Percentiles rank a stretch among this genome's conserved stretches.
These are phyloP conservation scores for Zophobas atratus DNA, from an alignment of 1,140 invertebrate genomes.

Conservation along the genomic window DNA sequence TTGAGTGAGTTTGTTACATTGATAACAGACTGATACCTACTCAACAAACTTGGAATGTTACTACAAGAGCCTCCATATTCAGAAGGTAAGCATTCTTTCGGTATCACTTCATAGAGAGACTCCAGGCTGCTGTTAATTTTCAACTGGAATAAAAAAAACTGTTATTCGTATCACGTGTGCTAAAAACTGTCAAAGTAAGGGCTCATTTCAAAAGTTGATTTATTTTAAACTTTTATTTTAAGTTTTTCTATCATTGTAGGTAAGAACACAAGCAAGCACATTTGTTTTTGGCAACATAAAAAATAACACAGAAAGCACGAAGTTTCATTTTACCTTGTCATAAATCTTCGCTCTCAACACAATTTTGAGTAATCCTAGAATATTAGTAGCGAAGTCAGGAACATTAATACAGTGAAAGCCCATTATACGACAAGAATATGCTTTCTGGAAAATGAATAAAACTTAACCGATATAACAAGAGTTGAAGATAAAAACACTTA, in stretches of 20 bases:
- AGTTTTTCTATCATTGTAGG: too few relatives aligned
- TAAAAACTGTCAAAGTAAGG: too few relatives aligned
- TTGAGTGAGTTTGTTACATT: not conserved
- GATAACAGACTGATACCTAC: not conserved
- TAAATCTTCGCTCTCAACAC: slow-evolving; percentile 3
- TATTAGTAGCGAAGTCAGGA: not conserved
- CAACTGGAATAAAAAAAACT: slow-evolving; percentile 12
- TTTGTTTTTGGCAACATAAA: too few relatives aligned
- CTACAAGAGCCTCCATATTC: slow-evolving; percentile 31
- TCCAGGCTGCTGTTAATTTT: slow-evolving; percentile 15
- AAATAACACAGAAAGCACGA: not conserved
- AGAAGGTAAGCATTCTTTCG: slow-evolving; percentile 11
- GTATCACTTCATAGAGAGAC: slow-evolving; percentile 25
- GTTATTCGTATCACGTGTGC: not conserved
- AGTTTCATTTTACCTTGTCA: slow-evolving; percentile 11
- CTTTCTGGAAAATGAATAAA: slow-evolving; percentile 6
- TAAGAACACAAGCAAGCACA: too few relatives aligned
- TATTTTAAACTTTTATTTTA: too few relatives aligned
- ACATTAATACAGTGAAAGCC: slow-evolving; percentile 17
- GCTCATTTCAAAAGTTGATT: too few relatives aligned
- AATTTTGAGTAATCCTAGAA: slow-evolving; percentile 3
- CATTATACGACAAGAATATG: slow-evolving; percentile 1
- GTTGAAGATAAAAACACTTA: not conserved
- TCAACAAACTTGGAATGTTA: slow-evolving; percentile 1
- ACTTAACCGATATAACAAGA: too few relatives aligned